Evolutionary conservation across 2,888 invertebrate species (phyloP).

Genomic region (Philereme transversata): DNA sequence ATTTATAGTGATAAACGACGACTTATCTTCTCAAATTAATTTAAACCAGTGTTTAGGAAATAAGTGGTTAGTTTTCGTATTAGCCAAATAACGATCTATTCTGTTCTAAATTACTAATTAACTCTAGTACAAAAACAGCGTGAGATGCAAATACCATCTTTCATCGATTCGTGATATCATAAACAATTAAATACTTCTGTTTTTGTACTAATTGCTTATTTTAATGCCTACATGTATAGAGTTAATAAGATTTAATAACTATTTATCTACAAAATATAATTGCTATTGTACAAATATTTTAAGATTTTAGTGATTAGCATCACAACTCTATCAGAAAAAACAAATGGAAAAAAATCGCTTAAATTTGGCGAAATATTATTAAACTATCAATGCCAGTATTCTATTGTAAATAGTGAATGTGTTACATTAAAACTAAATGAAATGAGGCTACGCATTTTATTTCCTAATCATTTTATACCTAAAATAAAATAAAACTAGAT

Average conservation of each 20-base stretch:
- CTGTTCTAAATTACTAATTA: conserved; percentile 18
- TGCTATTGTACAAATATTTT: conserved; percentile 64
- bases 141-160: conserved; percentile 24
- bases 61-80: conserved; percentile 13
- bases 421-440: conserved; percentile 77
- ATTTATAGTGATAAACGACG: conserved; percentile 35
- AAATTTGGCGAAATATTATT: conserved; percentile 52
- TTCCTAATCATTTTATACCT: conserved; percentile 15
- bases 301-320: conserved; percentile 54
- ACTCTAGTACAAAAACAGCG: conserved; percentile 42
- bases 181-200: conserved; percentile 25
- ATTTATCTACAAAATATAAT: conserved; percentile 46
- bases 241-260: conserved; percentile 41
- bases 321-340: conserved; percentile 33
- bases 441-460: conserved; percentile 53
- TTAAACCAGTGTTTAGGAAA: conserved; percentile 35
- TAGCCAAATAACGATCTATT: conserved; percentile 4
- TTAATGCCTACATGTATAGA: conserved; percentile 39
- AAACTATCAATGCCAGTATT: conserved; percentile 80
- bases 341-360: conserved; percentile 31
- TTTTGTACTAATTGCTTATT: conserved; percentile 50
- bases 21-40: conserved; percentile 19
- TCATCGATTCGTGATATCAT: conserved; percentile 18
- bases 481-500: conserved; percentile 29
- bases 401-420: conserved; percentile 80